Conservation (phyloP, 2,113 vertebrate genomes). For the Mohoua ochrocephala region DNA sequence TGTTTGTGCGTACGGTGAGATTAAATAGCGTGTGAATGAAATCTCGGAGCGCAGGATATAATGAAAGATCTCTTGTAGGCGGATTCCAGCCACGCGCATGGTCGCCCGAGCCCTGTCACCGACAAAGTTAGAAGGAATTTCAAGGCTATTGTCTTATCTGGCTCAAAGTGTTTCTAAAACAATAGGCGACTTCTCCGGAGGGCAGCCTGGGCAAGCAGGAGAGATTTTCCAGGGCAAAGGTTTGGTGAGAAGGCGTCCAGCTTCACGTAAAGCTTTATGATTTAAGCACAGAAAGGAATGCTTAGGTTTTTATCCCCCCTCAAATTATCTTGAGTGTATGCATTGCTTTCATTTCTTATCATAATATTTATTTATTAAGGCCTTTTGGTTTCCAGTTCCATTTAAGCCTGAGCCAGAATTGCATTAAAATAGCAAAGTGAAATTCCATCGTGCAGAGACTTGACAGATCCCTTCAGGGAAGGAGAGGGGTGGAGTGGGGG, state of each 20-base stretch:
- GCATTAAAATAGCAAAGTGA: constrained; percentile 82
- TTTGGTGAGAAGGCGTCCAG: constrained; percentile 19
- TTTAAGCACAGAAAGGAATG: constrained; percentile 66
- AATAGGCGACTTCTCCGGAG: constrained; percentile 36
- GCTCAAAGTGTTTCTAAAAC: constrained; percentile 55
- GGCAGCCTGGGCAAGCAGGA: constrained; percentile 21
- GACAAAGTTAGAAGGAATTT: constrained; percentile 54
- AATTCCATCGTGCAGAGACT: constrained; percentile 76
- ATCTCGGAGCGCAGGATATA: background rate
- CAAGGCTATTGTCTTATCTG: constrained; percentile 62
- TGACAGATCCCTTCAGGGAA: constrained; percentile 75
- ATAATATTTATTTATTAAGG: constrained; percentile 85
- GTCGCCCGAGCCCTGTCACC: constrained; percentile 1
- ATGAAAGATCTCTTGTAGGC: background rate
- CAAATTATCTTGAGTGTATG: constrained; percentile 70
- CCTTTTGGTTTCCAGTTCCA: constrained; percentile 78
- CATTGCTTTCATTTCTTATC: constrained; percentile 82
- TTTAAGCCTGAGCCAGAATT: constrained; percentile 79
- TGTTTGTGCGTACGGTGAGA: background rate
- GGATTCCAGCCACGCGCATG: background rate
- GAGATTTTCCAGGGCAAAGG: constrained; percentile 49
- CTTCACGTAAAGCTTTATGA: constrained; percentile 50
- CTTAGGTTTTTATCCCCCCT: constrained; percentile 58
- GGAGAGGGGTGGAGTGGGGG: constrained; percentile 62
- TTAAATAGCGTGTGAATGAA: constrained; percentile 15